These are phyloP conservation scores for Drusus annulatus DNA, from an alignment of 1,140 invertebrate genomes.

Conservation along the genomic window DNA sequence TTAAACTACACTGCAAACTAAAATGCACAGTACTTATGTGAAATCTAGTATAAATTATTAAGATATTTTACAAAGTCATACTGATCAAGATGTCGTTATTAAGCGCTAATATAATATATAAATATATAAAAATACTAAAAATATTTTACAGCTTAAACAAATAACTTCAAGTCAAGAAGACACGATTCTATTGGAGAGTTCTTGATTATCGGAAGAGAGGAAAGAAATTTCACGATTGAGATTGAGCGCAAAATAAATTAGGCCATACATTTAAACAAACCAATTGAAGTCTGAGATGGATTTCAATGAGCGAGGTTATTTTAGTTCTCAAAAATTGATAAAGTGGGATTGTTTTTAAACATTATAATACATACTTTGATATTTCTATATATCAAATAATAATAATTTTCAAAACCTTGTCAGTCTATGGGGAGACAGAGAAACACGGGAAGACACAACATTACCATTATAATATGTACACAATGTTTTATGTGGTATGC, in stretches of 20 bases:
- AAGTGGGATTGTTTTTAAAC: too few species aligned
- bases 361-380: too few species aligned
- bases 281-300: too few species aligned
- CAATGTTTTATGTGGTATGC: too few species aligned
- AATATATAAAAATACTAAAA: slow-evolving; percentile 46
- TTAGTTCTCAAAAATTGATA: too few species aligned
- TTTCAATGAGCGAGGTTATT: too few species aligned
- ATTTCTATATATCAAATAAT: too few species aligned
- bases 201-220: not conserved
- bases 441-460: too few species aligned
- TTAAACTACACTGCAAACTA: slow-evolving; percentile 20
- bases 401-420: too few species aligned
- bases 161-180: slow-evolving; percentile 20
- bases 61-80: slow-evolving; percentile 29
- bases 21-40: slow-evolving; percentile 18
- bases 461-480: too few species aligned
- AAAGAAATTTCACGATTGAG: not conserved
- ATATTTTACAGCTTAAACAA: slow-evolving; percentile 41
- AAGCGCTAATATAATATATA: slow-evolving; percentile 39
- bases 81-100: slow-evolving; percentile 33
- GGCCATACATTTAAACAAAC: slow-evolving; percentile 11
- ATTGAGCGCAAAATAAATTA: not conserved
- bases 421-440: too few species aligned
- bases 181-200: not conserved
- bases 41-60: slow-evolving; percentile 25